Conservation (phyloP, 2,888 invertebrate species). For the Allophyes oxyacanthae region DNA sequence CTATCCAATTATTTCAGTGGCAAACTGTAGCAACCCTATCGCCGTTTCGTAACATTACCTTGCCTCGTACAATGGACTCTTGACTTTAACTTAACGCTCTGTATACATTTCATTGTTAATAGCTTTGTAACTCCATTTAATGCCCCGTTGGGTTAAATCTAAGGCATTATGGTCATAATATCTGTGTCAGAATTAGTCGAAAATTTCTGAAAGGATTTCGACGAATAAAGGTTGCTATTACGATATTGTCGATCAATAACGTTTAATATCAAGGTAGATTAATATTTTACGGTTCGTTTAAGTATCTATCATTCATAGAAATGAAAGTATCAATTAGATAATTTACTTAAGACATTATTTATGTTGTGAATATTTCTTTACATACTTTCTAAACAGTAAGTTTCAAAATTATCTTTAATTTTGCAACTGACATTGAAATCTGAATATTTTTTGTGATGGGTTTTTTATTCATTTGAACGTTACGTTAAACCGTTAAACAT, state of each 20-base stretch:
- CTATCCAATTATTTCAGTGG: conserved; percentile 27
- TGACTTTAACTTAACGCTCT: conserved; percentile 65
- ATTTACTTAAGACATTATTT: too few species aligned
- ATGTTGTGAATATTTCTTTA: too few species aligned
- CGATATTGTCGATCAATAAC: conserved; percentile 19
- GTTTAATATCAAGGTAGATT: conserved; percentile 26
- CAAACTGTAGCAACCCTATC: conserved; percentile 46
- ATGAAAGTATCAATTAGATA: too few species aligned
- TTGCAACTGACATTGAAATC: too few species aligned
- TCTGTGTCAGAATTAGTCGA: conserved; percentile 4
- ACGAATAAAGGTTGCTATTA: conserved; percentile 13
- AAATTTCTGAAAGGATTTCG: conserved; percentile 33
- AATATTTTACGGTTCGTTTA: conserved; percentile 30
- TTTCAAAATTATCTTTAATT: too few species aligned
- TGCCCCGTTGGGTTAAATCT: conserved; percentile 61
- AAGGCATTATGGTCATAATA: conserved; percentile 29
- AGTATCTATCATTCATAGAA: too few species aligned
- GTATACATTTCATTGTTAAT: conserved; percentile 68
- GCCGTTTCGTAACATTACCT: conserved; percentile 76
- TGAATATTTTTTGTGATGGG: too few species aligned
- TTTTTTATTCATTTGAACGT: too few species aligned
- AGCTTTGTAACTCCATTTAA: conserved; percentile 61
- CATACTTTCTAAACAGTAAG: too few species aligned
- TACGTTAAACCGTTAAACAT: too few species aligned
- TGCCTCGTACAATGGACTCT: conserved; percentile 70